phyloP scores from a whole-genome alignment of 1,140 invertebrate species.

The Anoplophora glabripennis region DNA sequence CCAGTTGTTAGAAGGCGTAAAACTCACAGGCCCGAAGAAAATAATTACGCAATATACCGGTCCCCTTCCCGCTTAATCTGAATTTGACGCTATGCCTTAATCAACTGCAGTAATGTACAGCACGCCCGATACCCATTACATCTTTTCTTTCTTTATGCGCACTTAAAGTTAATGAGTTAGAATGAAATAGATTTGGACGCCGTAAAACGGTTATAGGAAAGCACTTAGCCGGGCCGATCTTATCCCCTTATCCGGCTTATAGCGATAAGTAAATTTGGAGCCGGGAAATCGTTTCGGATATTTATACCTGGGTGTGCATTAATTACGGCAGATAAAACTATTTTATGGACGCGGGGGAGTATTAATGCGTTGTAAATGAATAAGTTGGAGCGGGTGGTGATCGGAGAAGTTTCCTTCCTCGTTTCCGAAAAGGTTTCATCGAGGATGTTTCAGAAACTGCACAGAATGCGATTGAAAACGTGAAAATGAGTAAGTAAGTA shows the following conservation, averaged over 20 bases:
- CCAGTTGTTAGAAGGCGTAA: neutral
- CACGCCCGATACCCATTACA: slow-evolving; percentile 13
- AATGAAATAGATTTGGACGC: slow-evolving; percentile 41
- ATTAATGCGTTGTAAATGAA: neutral
- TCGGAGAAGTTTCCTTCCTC: too few species aligned
- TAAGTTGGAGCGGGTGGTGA: neutral
- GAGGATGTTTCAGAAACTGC: too few species aligned
- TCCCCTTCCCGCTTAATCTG: slow-evolving; percentile 28
- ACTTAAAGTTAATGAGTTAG: slow-evolving; percentile 44
- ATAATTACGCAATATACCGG: neutral
- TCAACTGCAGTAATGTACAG: slow-evolving; percentile 35
- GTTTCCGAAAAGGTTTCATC: too few species aligned
- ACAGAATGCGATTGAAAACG: too few species aligned
- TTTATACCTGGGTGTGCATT: neutral
- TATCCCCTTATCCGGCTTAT: slow-evolving; percentile 42
- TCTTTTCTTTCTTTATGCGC: slow-evolving; percentile 41
- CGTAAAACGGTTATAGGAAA: slow-evolving; percentile 42
- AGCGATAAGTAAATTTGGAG: slow-evolving; percentile 37
- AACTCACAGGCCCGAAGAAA: neutral
- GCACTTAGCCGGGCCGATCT: slow-evolving; percentile 37
- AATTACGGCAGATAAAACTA: too few species aligned
- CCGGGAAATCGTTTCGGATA: slow-evolving; percentile 2
- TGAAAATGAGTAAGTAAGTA: too few species aligned
- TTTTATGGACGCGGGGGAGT: too few species aligned
- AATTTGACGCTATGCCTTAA: slow-evolving; percentile 36